Evolutionary conservation across 2,888 invertebrate genomes (phyloP).

Genomic region (Schizotus pectinicornis): DNA sequence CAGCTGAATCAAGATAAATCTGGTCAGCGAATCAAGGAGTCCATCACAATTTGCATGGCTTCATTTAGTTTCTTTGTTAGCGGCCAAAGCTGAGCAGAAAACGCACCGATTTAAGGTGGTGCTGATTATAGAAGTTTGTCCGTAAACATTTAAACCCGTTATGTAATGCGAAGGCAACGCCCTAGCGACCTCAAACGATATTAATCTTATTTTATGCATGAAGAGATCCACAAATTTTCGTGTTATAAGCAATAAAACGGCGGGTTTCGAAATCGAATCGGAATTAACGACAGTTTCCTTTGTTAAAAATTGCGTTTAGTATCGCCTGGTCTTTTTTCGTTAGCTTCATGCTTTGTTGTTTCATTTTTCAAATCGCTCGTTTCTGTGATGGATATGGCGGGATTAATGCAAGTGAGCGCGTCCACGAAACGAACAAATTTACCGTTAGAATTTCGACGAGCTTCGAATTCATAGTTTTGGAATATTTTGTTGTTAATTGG

Average conservation of each 20-base stretch:
- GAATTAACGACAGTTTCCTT: no score
- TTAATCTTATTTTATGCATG: conserved; percentile 35
- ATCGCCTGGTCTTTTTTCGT: no score
- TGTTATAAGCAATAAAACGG: not conserved
- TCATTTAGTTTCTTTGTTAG: conserved; percentile 9
- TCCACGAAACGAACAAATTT: not conserved
- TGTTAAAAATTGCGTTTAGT: no score
- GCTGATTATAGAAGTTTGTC: conserved; percentile 28
- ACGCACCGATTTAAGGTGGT: conserved; percentile 22
- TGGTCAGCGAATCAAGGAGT: no score
- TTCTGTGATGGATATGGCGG: no score
- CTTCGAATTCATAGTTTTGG: not conserved
- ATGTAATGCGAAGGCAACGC: conserved; percentile 32
- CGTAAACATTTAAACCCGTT: conserved; percentile 34
- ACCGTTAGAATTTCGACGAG: conserved; percentile 12
- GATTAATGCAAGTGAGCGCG: no score
- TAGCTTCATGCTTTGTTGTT: no score
- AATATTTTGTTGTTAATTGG: conserved; percentile 16
- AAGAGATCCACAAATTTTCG: conserved; percentile 21
- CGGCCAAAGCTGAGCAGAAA: conserved; percentile 4
- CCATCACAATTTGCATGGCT: not conserved
- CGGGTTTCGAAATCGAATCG: no score
- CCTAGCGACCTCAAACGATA: conserved; percentile 35
- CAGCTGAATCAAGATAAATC: no score
- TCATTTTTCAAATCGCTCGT: no score